Percentiles rank a stretch among this genome's conserved stretches.
Conservation (phyloP, 2,888 invertebrate genomes). For the Harpagoxenus sublaevis region DNA sequence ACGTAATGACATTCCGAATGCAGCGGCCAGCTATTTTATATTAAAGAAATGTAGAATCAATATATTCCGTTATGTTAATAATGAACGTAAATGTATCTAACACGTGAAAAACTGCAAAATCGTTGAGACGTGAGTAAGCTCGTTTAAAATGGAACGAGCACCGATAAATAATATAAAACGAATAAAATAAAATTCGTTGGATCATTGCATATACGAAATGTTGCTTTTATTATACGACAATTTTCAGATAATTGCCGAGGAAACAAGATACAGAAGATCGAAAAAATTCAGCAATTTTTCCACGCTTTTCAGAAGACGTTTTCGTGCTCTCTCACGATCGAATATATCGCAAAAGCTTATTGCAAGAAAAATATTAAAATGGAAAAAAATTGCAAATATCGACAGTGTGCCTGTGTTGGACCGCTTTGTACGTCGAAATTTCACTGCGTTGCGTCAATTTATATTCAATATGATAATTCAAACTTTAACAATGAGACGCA, state of each 20-base stretch:
- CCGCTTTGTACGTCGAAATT: background rate
- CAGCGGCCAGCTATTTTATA: slow-evolving; percentile 39
- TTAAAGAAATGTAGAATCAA: slow-evolving; percentile 49
- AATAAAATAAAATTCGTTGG: slow-evolving; percentile 25
- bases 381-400: background rate
- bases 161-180: slow-evolving; percentile 29
- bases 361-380: background rate
- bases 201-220: slow-evolving; percentile 9
- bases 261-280: background rate
- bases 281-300: background rate
- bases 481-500: slow-evolving; percentile 54
- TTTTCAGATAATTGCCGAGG: background rate
- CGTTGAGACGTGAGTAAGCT: slow-evolving; percentile 26
- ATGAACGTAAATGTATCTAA: slow-evolving; percentile 15
- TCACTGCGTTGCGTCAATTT: slow-evolving; percentile 1
- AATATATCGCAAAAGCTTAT: background rate
- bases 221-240: background rate
- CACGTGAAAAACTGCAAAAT: slow-evolving; percentile 25
- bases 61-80: slow-evolving; percentile 40
- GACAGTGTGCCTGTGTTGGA: too few relatives aligned
- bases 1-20: slow-evolving; percentile 38
- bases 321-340: background rate
- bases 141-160: slow-evolving; percentile 19
- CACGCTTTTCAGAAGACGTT: background rate
- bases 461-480: slow-evolving; percentile 8